These are phyloP conservation scores for Ardeotis arabs DNA, from an alignment of 2,113 vertebrate genomes.

Conservation along the genomic window DNA sequence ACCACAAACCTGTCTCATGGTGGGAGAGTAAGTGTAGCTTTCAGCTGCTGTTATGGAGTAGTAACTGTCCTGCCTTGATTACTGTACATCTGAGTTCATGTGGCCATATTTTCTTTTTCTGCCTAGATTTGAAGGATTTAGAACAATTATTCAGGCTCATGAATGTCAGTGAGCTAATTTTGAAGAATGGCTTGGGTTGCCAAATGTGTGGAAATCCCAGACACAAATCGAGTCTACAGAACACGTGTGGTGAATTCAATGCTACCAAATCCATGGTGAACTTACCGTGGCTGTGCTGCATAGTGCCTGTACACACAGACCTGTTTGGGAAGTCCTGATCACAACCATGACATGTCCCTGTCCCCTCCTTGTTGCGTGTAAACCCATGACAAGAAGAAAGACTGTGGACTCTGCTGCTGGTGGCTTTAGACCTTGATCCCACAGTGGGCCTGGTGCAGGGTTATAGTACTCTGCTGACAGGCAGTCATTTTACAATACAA, in stretches of 20 bases:
- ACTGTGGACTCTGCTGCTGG: neutral
- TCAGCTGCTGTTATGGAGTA: neutral
- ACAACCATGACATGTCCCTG: neutral
- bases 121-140: neutral
- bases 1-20: fast-evolving
- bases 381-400: neutral
- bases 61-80: neutral
- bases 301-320: neutral
- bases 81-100: neutral
- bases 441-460: fast-evolving
- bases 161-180: neutral
- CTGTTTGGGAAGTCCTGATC: neutral
- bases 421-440: neutral
- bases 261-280: neutral
- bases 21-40: neutral
- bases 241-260: neutral
- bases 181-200: neutral
- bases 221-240: neutral
- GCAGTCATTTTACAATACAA: fast-evolving
- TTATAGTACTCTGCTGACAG: neutral
- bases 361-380: neutral
- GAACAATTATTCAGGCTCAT: neutral
- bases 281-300: neutral
- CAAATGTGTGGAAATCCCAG: neutral
- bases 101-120: neutral